Percentiles rank a stretch among this genome's conserved stretches.
These are phyloP conservation scores for Biston stratarius DNA, from an alignment of 2,888 invertebrate genomes.

Conservation along the genomic window DNA sequence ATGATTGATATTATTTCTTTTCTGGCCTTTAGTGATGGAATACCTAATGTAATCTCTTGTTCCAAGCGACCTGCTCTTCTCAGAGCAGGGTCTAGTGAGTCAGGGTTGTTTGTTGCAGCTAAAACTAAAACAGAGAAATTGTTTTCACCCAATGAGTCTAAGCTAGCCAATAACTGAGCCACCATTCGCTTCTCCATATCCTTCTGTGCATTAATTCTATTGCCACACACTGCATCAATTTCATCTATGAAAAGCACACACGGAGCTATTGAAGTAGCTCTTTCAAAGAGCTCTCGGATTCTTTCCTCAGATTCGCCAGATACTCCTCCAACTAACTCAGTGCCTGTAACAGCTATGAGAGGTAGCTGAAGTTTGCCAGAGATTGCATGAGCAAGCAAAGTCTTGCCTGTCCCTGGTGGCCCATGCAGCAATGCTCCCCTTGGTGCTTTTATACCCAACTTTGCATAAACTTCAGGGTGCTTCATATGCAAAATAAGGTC, in stretches of 20 bases:
- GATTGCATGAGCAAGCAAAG: constrained; percentile 92
- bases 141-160: constrained; percentile 90
- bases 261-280: constrained; percentile 91
- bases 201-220: constrained; percentile 95
- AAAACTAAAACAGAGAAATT: constrained; percentile 92
- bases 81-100: constrained; percentile 96
- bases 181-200: constrained; percentile 99
- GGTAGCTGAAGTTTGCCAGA: constrained; percentile 95
- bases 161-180: constrained; percentile 94
- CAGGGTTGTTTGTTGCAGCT: constrained; percentile 98
- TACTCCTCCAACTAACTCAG: constrained; percentile 97
- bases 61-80: constrained; percentile 97
- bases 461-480: constrained; percentile 95
- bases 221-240: constrained; percentile 98
- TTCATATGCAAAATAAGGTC: constrained; percentile 94
- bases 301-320: constrained; percentile 98
- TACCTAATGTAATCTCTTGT: constrained; percentile 96
- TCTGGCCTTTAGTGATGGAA: constrained; percentile 95
- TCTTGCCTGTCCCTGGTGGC: constrained; percentile 98
- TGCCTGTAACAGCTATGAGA: constrained; percentile 94
- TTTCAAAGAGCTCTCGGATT: constrained; percentile 95
- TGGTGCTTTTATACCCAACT: constrained; percentile 94
- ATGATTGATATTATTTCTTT: constrained; percentile 91
- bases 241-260: constrained; percentile 98
- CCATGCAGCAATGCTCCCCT: constrained; percentile 97